These are phyloP conservation scores for Calycopis cecrops DNA, from an alignment of 1,140 invertebrate genomes.

Conservation along the genomic window DNA sequence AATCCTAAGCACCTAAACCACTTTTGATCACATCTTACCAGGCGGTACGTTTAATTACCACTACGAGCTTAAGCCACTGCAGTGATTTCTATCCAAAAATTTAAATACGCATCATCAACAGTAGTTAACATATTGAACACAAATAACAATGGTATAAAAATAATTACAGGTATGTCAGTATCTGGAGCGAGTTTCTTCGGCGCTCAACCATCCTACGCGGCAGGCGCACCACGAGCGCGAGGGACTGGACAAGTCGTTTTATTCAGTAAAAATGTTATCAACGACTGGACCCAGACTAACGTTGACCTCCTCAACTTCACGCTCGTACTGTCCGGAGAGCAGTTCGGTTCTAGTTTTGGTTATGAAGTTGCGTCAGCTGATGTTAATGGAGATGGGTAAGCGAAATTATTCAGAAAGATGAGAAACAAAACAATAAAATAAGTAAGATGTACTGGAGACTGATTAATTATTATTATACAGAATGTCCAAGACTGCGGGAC, in stretches of 20 bases:
- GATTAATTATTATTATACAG: too few relatives aligned
- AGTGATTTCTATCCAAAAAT: too few relatives aligned
- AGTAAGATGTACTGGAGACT: too few relatives aligned
- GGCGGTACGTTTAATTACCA: too few relatives aligned
- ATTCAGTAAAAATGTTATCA: slow-evolving; percentile 78
- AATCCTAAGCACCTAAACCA: too few relatives aligned
- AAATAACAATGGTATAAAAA: too few relatives aligned
- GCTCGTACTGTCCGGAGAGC: slow-evolving; percentile 85
- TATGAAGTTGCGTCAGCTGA: slow-evolving; percentile 90
- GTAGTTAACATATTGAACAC: too few relatives aligned
- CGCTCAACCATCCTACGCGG: slow-evolving; percentile 81
- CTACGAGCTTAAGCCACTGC: too few relatives aligned
- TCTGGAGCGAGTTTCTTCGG: slow-evolving; percentile 86
- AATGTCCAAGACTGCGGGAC: too few relatives aligned
- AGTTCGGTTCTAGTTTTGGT: slow-evolving; percentile 92
- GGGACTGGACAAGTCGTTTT: slow-evolving; percentile 91
- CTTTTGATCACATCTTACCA: too few relatives aligned
- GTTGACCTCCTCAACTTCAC: slow-evolving; percentile 78
- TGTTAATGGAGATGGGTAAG: slow-evolving; percentile 90
- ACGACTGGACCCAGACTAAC: slow-evolving; percentile 66
- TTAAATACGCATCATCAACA: too few relatives aligned
- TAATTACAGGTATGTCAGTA: slow-evolving; percentile 87
- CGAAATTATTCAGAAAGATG: slow-evolving; percentile 17
- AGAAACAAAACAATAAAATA: too few relatives aligned
- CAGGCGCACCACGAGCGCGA: slow-evolving; percentile 90